Conservation (phyloP, 2,888 invertebrate species). For the Cheilosia grossa region DNA sequence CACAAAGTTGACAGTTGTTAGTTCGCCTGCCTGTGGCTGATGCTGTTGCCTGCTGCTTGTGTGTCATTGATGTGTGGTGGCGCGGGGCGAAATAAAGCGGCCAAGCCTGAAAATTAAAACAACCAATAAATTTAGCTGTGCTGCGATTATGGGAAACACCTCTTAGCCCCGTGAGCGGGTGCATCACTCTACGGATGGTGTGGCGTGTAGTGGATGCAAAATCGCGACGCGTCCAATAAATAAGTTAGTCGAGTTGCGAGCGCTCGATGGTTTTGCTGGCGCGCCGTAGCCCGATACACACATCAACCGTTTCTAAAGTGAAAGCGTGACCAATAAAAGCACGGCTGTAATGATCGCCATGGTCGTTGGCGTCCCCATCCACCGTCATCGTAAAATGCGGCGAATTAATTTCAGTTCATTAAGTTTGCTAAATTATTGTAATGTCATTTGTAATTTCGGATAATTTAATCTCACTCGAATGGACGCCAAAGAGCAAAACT, state of each 20-base stretch:
- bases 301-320: constrained; percentile 57
- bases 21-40: constrained; percentile 50
- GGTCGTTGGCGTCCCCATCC: constrained; percentile 67
- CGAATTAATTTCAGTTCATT: constrained; percentile 73
- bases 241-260: constrained; percentile 33
- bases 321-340: constrained; percentile 67
- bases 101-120: constrained; percentile 73
- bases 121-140: constrained; percentile 70
- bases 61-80: constrained; percentile 39
- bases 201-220: constrained; percentile 54
- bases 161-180: constrained; percentile 37
- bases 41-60: constrained; percentile 46
- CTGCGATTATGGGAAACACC: constrained; percentile 72
- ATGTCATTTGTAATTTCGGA: constrained; percentile 73
- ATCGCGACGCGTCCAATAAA: constrained; percentile 72
- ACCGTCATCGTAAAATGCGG: constrained; percentile 70
- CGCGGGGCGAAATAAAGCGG: constrained; percentile 57
- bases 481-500: constrained; percentile 64
- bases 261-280: neutral
- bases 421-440: constrained; percentile 72
- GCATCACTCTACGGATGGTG: neutral
- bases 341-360: constrained; percentile 62
- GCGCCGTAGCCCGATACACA: constrained; percentile 2
- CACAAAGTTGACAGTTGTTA: constrained; percentile 72
- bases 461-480: constrained; percentile 71